phyloP scores from a whole-genome alignment of 37 sponge, comb jelly and placozoan genomes.

The Oopsacas minuta region DNA sequence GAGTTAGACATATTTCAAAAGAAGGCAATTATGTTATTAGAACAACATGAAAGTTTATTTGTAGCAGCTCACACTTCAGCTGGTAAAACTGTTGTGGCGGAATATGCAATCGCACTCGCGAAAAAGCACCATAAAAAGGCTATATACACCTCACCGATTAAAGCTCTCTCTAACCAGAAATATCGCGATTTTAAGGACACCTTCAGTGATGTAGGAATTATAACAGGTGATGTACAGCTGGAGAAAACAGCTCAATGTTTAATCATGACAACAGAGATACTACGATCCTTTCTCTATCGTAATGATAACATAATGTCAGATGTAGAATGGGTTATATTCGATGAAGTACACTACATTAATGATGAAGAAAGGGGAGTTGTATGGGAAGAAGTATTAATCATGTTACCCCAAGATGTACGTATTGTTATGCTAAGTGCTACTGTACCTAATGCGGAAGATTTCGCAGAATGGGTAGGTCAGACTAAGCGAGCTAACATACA shows the following conservation, averaged over 20 bases:
- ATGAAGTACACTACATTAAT: conserved; percentile 90
- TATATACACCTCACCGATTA: conserved; percentile 98
- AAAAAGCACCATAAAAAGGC: conserved; percentile 82
- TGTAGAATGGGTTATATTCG: conserved; percentile 90
- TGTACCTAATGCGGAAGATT: conserved; percentile 90
- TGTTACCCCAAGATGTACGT: conserved; percentile 86
- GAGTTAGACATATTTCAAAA: conserved; percentile 84
- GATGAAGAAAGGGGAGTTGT: conserved; percentile 91
- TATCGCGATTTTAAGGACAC: background rate
- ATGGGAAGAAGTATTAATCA: conserved; percentile 98
- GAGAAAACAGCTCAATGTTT: conserved; percentile 11
- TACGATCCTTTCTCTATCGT: conserved; percentile 79
- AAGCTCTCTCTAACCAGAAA: conserved; percentile 24
- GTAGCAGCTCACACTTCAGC: conserved; percentile 97
- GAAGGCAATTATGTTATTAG: conserved; percentile 73
- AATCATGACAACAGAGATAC: conserved; percentile 34
- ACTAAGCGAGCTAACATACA: conserved; percentile 78
- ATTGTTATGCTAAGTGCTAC: conserved; percentile 94
- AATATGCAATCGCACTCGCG: conserved; percentile 90
- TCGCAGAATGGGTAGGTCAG: conserved; percentile 98
- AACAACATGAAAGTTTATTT: conserved; percentile 74
- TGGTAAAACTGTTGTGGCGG: conserved; percentile 95
- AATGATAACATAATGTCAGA: conserved; percentile 90
- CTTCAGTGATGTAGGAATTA: background rate
- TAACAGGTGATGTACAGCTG: background rate